Conservation (phyloP, 2,888 invertebrate genomes). For the Buathra laborator region DNA sequence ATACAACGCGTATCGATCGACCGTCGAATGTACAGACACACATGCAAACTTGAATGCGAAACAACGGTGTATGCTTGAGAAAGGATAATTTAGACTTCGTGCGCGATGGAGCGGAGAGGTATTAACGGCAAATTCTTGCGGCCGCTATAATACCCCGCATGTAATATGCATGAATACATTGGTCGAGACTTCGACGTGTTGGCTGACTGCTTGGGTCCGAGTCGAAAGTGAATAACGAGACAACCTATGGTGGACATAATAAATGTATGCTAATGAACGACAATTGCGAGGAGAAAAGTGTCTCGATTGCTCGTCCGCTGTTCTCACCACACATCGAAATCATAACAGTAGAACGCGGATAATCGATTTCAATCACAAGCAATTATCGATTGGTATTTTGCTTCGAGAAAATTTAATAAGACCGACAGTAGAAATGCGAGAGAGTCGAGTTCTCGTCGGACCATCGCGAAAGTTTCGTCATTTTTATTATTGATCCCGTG, state of each 20-base stretch:
- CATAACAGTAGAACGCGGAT: slow-evolving; percentile 6
- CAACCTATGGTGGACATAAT: slow-evolving; percentile 50
- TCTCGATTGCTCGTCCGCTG: slow-evolving; percentile 55
- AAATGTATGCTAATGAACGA: slow-evolving; percentile 55
- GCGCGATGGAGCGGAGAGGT: slow-evolving; percentile 48
- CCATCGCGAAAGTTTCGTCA: slow-evolving; percentile 11
- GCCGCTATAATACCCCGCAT: slow-evolving; percentile 31
- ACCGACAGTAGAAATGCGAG: slow-evolving; percentile 2
- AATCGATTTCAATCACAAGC: slow-evolving; percentile 13
- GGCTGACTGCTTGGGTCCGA: background rate
- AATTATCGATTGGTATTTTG: slow-evolving; percentile 6
- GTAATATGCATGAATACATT: slow-evolving; percentile 63
- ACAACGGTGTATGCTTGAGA: slow-evolving; percentile 8
- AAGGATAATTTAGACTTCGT: slow-evolving; percentile 42
- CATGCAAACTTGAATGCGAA: slow-evolving; percentile 41
- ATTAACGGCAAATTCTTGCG: slow-evolving; percentile 52
- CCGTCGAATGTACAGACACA: slow-evolving; percentile 61
- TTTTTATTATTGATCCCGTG: background rate
- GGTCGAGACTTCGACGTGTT: slow-evolving; percentile 40
- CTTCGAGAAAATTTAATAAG: slow-evolving; percentile 11
- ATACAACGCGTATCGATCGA: slow-evolving; percentile 52
- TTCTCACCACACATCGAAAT: slow-evolving; percentile 11
- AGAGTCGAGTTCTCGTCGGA: slow-evolving; percentile 18
- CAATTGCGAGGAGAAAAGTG: slow-evolving; percentile 55
- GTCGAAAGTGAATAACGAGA: slow-evolving; percentile 65